phyloP scores from a whole-genome alignment of 2,888 invertebrate species.

The Andrena praecox region DNA sequence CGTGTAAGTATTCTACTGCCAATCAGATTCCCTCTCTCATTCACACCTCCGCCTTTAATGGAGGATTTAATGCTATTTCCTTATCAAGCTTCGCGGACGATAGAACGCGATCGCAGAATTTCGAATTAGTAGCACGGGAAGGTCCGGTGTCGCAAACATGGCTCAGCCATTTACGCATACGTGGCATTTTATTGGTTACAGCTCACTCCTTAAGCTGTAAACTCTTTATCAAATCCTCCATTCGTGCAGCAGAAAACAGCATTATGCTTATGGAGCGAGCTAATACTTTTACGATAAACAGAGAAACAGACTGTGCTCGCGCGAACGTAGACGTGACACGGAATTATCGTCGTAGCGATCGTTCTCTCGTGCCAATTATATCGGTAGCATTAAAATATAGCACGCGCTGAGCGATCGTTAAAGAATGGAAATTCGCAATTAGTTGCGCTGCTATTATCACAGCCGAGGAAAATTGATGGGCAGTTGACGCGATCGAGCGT shows the following conservation, averaged over 20 bases:
- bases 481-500: background rate
- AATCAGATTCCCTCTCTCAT: conserved; percentile 37
- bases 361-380: conserved; percentile 15
- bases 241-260: background rate
- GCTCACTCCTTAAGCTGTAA: no score
- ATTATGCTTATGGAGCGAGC: background rate
- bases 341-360: conserved; percentile 9
- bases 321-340: background rate
- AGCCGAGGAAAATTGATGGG: background rate
- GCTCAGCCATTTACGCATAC: background rate
- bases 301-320: background rate
- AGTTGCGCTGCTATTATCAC: conserved; percentile 11
- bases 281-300: background rate
- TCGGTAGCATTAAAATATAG: conserved; percentile 18
- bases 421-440: conserved; percentile 32
- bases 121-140: background rate
- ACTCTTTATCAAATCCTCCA: no score
- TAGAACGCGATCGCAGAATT: conserved; percentile 18
- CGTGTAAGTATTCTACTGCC: conserved; percentile 62
- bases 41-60: conserved; percentile 46
- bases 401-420: background rate
- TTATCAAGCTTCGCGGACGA: conserved; percentile 27
- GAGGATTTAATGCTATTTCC: conserved; percentile 42
- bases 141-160: background rate
- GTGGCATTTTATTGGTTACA: no score